Percentiles rank a stretch among this genome's conserved stretches.
phyloP scores from a whole-genome alignment of 2,888 invertebrate genomes.

The Xanthorhoe spadicearia region DNA sequence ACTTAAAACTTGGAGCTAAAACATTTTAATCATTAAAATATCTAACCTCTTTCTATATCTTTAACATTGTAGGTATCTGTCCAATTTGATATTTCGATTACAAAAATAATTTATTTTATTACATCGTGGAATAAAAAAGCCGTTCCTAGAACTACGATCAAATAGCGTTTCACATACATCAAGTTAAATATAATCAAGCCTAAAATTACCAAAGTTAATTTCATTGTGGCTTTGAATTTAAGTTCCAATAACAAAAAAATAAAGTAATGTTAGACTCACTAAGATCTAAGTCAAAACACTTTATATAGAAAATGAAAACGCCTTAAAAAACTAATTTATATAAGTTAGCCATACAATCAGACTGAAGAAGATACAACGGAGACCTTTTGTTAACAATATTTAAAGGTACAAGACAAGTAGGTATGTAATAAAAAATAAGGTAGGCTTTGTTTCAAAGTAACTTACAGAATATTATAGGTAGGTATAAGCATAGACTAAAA shows the following conservation, averaged over 20 bases:
- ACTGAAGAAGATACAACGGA: too few species aligned
- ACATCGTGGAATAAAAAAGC: conserved; percentile 53
- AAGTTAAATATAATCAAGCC: conserved; percentile 6
- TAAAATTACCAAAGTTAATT: conserved; percentile 5
- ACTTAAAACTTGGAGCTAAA: conserved; percentile 81
- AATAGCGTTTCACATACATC: conserved; percentile 36
- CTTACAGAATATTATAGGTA: background rate
- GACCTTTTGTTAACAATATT: background rate
- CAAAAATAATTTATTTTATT: conserved; percentile 73
- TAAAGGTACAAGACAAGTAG: background rate
- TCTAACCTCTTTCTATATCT: conserved; percentile 65
- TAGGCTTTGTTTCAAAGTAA: background rate
- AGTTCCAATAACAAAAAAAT: too few species aligned
- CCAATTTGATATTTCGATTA: conserved; percentile 64
- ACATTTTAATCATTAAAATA: conserved; percentile 73
- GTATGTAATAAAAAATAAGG: too few species aligned
- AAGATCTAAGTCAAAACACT: background rate
- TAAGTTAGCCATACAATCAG: too few species aligned
- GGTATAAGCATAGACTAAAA: too few species aligned
- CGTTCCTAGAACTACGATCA: conserved; percentile 35
- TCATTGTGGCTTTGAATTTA: background rate
- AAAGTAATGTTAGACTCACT: background rate
- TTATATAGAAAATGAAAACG: too few species aligned
- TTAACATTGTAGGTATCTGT: conserved; percentile 61
- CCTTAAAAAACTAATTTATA: too few species aligned